Evolutionary conservation across 2,797 vertebrate genomes (phyloP).

Genomic region (Knipowitschia caucasica): DNA sequence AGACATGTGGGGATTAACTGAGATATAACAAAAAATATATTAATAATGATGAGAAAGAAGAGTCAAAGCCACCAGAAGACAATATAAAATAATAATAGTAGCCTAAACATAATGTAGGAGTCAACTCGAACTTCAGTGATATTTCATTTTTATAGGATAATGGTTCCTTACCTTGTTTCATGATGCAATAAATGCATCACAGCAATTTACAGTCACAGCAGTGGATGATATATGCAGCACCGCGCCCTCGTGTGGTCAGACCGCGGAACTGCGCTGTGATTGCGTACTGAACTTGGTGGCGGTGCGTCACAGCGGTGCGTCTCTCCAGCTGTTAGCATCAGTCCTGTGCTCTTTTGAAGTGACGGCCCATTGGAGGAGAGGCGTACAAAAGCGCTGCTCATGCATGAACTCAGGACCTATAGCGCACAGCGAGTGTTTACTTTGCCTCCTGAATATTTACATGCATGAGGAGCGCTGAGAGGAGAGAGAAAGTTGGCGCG

Average conservation of each 20-base stretch:
- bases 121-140: too few relatives aligned
- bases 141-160: too few relatives aligned
- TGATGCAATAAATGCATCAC: neutral
- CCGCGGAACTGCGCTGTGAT: constrained; percentile 21
- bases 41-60: too few relatives aligned
- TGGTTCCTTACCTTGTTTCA: neutral
- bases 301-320: constrained; percentile 27
- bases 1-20: too few relatives aligned
- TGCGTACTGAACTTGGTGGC: constrained; percentile 55
- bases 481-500: neutral
- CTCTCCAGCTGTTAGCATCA: constrained; percentile 58
- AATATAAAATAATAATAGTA: too few relatives aligned
- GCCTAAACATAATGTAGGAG: too few relatives aligned
- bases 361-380: constrained; percentile 26
- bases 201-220: neutral
- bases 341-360: constrained; percentile 45
- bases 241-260: constrained; percentile 50
- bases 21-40: too few relatives aligned
- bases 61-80: too few relatives aligned
- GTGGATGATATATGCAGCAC: constrained; percentile 14
- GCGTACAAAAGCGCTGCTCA: constrained; percentile 43
- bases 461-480: neutral
- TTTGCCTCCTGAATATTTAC: constrained; percentile 1
- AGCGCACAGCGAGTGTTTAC: constrained; percentile 14
- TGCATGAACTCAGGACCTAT: constrained; percentile 36